Evolutionary conservation across 2,888 invertebrate genomes (phyloP).

Genomic region (Agrochola macilenta): DNA sequence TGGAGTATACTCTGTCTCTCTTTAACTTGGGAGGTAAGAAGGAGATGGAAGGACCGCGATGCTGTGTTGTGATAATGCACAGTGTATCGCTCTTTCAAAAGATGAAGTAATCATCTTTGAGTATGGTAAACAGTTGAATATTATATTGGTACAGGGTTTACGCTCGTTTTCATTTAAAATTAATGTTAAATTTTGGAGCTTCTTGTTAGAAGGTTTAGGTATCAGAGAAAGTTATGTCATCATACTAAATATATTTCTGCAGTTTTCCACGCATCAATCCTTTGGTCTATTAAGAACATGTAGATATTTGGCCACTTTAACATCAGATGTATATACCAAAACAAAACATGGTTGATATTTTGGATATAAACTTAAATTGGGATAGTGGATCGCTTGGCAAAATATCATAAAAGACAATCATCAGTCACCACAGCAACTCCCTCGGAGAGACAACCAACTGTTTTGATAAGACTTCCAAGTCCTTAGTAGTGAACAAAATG

Average conservation of each 20-base stretch:
- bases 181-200: not conserved
- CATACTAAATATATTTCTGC: not conserved
- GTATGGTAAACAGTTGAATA: conserved; percentile 49
- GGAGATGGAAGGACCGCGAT: conserved; percentile 39
- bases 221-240: not conserved
- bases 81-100: conserved; percentile 40
- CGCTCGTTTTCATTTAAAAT: conserved; percentile 9
- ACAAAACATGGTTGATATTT: not conserved
- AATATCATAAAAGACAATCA: not conserved
- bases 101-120: conserved; percentile 63
- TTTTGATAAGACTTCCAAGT: conserved; percentile 2
- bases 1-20: conserved; percentile 38
- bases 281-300: not conserved
- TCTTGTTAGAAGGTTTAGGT: not conserved
- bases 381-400: conserved; percentile 30
- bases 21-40: conserved; percentile 39
- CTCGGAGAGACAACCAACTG: not conserved
- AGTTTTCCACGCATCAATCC: no score
- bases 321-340: not conserved
- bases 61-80: conserved; percentile 59
- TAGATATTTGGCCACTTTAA: not conserved
- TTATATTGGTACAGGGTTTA: conserved; percentile 23
- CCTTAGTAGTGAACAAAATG: not conserved
- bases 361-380: not conserved
- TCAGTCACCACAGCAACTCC: conserved; percentile 37